phyloP scores from a whole-genome alignment of 2,888 invertebrate genomes.

The Pseudococcus jackbeardsleyi region DNA sequence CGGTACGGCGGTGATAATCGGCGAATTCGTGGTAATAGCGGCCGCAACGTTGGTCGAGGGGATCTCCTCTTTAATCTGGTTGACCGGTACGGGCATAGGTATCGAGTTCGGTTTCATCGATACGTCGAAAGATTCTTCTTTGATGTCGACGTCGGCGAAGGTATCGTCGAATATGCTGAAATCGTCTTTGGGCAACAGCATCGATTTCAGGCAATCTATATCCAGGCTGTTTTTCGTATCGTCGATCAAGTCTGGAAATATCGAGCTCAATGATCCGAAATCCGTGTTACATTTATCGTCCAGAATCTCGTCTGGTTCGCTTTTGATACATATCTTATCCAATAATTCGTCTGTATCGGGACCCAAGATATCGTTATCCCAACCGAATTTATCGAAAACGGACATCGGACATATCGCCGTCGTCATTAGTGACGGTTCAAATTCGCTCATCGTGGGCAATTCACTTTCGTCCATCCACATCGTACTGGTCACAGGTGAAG shows the following conservation, averaged over 20 bases:
- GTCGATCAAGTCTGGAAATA: conserved; percentile 46
- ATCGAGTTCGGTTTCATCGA: neutral
- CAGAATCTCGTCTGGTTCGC: conserved; percentile 16
- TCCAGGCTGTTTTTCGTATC: neutral
- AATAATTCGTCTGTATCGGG: conserved; percentile 51
- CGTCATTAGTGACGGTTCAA: conserved; percentile 44
- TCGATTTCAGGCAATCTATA: conserved; percentile 4
- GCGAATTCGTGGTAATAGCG: neutral
- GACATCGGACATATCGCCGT: conserved; percentile 40
- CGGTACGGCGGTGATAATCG: neutral
- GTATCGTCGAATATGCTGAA: conserved; percentile 23
- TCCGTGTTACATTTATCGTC: conserved; percentile 18
- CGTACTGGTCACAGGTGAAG: conserved; percentile 25
- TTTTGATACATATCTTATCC: conserved; percentile 31
- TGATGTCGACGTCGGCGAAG: neutral
- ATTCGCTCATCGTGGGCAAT: neutral
- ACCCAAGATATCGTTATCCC: conserved; percentile 6
- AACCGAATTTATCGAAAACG: conserved; percentile 58
- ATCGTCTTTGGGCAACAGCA: neutral
- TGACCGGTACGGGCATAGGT: neutral
- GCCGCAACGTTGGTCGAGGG: neutral
- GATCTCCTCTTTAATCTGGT: neutral
- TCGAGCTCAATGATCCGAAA: conserved; percentile 30
- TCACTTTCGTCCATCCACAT: conserved; percentile 54
- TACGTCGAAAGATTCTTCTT: conserved; percentile 10